Evolutionary conservation across 53 echinoderm and acorn worm genomes (phyloP), one percentile per base, ranked within the genome.

Genomic region (Astropecten irregularis): DNA sequence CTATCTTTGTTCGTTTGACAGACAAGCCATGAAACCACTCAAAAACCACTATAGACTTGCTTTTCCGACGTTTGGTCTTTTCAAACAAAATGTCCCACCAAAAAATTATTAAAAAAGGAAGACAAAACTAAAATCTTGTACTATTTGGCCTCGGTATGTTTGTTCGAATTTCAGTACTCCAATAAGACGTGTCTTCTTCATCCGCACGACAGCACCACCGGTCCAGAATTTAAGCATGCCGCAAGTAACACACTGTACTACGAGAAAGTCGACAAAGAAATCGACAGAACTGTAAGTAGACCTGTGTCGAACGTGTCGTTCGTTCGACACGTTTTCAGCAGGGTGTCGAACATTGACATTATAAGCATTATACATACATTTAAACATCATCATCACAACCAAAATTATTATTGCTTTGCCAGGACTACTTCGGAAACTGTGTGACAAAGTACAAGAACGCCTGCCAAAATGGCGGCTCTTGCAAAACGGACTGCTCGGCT

Each of bases 401-500:
- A 0, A 54, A 19, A 2, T 6, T 13, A 3, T 38, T n/a, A n/a
- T n/a, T n/a, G n/a, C n/a, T n/a, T n/a, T n/a, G n/a, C 4, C 9
- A 69, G 69, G 32, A 69, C 0, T 40, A 51, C 15, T 27, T 83
- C 26, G 29, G 83, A 2, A 37, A 35, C 13, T 83, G 68, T 31
- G 30, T 51, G 21, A 51, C 65, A 28, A 82, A 73, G 18, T 42
- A 68, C 38, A 53, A 74, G 28, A 51, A 73, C 37, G 42, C 14
- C 23, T 92, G 92, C 54, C 64, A 58, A 53, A 89, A 92, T 66
- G 92, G 92, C 22, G 92, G 69, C 5, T 88, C 92, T 3, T 92
- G 92, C 27, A 49, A 49, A 30, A 53, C 49, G 10, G 92, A 92
- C 44, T 92, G 92, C 50, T 92, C 92, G 0, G 10, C 44, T 1